A percentile compares a stretch with the other conserved stretches of the same genome.
Conservation (phyloP, 2,113 vertebrate species). For the Rhinolophus sinicus region DNA sequence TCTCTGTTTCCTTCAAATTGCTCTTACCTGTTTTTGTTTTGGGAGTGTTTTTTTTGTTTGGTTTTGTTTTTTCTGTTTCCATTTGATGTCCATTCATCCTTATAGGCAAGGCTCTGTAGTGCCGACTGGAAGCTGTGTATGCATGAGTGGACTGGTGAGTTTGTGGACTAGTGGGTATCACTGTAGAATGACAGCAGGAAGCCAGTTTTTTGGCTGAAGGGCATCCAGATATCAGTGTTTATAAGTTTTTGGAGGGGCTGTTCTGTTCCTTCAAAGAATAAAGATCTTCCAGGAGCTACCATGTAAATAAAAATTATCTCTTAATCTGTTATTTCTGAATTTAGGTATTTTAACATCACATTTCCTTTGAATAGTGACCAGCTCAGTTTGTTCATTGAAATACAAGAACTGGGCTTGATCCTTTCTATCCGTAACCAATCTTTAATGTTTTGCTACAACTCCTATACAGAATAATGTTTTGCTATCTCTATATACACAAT, state of each 20-base stretch:
- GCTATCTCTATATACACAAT: not conserved
- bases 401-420: not conserved
- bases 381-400: conserved; percentile 9
- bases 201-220: not conserved
- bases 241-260: not conserved
- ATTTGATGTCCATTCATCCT: not conserved
- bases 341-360: not conserved
- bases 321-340: conserved; percentile 19
- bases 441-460: not conserved
- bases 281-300: not conserved
- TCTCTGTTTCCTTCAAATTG: not conserved
- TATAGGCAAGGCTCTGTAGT: not conserved
- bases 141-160: not conserved
- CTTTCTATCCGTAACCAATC: not conserved
- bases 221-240: not conserved
- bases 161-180: not conserved
- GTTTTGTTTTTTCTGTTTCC: not conserved
- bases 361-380: not conserved
- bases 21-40: conserved; percentile 1
- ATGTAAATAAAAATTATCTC: not conserved
- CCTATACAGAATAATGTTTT: not conserved
- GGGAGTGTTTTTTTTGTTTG: not conserved
- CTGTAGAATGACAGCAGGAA: not conserved
- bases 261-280: conserved; percentile 3
- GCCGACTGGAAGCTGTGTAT: not conserved